Evolutionary conservation across 2,113 vertebrate species (phyloP), one percentile per base, ranked within the genome.

Genomic region (Chiloscyllium plagiosum): DNA sequence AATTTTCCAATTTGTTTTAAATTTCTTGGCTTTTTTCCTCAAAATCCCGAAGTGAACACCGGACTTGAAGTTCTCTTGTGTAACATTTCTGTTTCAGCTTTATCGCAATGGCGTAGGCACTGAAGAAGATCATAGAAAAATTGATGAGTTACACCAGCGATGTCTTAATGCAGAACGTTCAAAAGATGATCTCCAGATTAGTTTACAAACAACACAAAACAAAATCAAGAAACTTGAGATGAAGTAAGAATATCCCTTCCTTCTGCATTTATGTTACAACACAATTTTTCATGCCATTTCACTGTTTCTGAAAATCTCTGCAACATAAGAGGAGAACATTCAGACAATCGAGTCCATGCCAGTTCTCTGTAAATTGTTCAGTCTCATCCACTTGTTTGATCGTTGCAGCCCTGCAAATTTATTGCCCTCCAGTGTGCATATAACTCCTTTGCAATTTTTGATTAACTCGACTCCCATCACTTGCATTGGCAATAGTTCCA

Each of bases 131-230:
- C 97, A 96, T 19, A 98, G 97, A 96, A 99, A 98, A 97, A 97
- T 98, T 0, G 98, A 99, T 96, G 98, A 98, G 72, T 98, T 99
- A 96, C 98, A 99, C 96, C 98, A 98, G 96, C 98, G 98, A 96
- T 99, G 97, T 87, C 97, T 99, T 12, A 97, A 97, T 93, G 98
- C 98, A 93, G 99, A 99, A 96, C 97, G 98, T 96, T 96, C 97
- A 61, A 99, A 98, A 96, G 98, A 98, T 90, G 98, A 99, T 95
- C 97, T 98, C 95, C 98, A 98, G 96, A 97, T 98, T 94, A 97
- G 97, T 72, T 97, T 99, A 5, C 98, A 98, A 96, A 97, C 96
- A 96, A 97, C 97, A 56, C 98, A 98, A 97, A 99, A 97, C 96
- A 99, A 98, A 97, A 97, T 99, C 80, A 99, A 98, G 96, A 99